These are phyloP conservation scores for Neuroterus valhalla DNA, from an alignment of 1,140 invertebrate species.

Conservation along the genomic window DNA sequence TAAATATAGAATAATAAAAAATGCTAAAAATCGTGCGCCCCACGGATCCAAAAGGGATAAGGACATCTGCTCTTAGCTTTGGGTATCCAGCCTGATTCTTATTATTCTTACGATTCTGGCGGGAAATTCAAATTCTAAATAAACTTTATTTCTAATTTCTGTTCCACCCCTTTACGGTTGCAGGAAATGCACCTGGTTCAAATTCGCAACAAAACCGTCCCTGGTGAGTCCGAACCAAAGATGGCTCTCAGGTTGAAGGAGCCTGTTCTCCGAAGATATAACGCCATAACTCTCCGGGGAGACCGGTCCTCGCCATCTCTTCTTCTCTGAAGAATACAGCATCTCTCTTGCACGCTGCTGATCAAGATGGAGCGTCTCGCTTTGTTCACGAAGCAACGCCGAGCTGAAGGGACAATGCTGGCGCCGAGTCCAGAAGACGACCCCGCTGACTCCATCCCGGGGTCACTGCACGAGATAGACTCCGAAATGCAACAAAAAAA, in stretches of 20 bases:
- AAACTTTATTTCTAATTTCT: neutral
- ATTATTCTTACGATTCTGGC: too few relatives aligned
- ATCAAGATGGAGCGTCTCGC: constrained; percentile 28
- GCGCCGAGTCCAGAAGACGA: constrained; percentile 26
- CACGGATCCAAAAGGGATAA: too few relatives aligned
- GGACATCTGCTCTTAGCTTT: too few relatives aligned
- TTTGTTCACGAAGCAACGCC: constrained; percentile 10
- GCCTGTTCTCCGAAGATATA: constrained; percentile 26
- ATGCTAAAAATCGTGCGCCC: too few relatives aligned
- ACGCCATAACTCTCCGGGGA: constrained; percentile 27
- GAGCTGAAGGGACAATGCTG: constrained; percentile 25
- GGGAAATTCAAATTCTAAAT: too few relatives aligned
- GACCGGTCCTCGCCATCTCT: constrained; percentile 24
- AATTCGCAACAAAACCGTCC: constrained; percentile 14
- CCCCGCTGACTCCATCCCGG: constrained; percentile 6
- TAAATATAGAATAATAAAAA: too few relatives aligned
- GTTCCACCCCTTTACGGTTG: neutral
- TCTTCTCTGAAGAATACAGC: constrained; percentile 13
- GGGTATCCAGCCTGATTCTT: too few relatives aligned
- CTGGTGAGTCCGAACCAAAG: constrained; percentile 12
- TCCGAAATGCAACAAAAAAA: constrained; percentile 18
- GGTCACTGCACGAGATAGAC: neutral
- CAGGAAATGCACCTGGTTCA: neutral
- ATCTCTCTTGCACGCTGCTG: constrained; percentile 1
- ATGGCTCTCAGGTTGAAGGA: constrained; percentile 26